phyloP scores from a whole-genome alignment of 1,140 invertebrate species.

The Zaprionus tsacasi region DNA sequence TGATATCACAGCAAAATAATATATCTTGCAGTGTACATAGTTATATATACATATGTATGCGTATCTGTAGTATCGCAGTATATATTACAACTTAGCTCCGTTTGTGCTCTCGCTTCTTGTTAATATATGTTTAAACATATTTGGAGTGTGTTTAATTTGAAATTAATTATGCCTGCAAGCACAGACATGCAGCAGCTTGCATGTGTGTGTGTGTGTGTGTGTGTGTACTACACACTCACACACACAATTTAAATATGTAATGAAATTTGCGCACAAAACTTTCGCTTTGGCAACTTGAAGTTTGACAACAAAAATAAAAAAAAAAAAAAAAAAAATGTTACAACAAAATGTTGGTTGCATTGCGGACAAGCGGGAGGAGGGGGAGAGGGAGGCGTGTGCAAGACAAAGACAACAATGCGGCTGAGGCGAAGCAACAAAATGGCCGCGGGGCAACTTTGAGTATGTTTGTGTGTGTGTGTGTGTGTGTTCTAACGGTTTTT shows the following conservation, averaged over 20 bases:
- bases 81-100: neutral
- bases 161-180: constrained; percentile 61
- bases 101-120: neutral
- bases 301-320: constrained; percentile 12
- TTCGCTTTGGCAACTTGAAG: constrained; percentile 57
- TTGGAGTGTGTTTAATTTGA: constrained; percentile 59
- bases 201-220: constrained; percentile 17
- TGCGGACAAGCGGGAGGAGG: constrained; percentile 36
- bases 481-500: constrained; percentile 27
- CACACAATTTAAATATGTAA: constrained; percentile 58
- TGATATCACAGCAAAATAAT: neutral
- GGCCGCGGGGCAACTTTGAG: constrained; percentile 56
- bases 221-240: neutral
- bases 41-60: neutral
- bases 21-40: neutral
- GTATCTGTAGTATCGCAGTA: neutral
- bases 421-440: constrained; percentile 55
- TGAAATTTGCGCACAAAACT: constrained; percentile 73
- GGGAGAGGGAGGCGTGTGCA: neutral
- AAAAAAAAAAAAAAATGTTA: constrained; percentile 3
- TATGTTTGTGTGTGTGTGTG: constrained; percentile 17
- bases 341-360: constrained; percentile 24
- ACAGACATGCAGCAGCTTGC: neutral
- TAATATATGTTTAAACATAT: constrained; percentile 36
- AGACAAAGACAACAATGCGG: constrained; percentile 20